Conservation (phyloP, 2,113 vertebrate species). For the Onychostruthus taczanowskii region DNA sequence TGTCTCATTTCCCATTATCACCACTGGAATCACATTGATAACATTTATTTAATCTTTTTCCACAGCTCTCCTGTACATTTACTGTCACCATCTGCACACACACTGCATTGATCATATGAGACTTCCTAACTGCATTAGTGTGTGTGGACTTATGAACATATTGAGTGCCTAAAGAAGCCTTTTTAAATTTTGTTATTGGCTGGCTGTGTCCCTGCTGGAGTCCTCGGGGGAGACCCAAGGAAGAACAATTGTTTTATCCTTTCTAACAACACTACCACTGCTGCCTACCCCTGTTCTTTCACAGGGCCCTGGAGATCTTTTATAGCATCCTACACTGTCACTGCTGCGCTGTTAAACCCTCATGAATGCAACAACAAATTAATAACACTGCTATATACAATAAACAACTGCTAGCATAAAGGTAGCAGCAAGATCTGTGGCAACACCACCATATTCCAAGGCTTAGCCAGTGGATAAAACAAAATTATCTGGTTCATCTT, state of each 20-base stretch:
- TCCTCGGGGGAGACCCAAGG: conserved; percentile 1
- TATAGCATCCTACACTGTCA: conserved; percentile 40
- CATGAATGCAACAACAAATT: conserved; percentile 38
- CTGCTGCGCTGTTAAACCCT: conserved; percentile 50
- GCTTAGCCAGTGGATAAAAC: not conserved
- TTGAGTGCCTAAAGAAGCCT: not conserved
- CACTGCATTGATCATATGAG: not conserved
- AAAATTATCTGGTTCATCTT: not conserved
- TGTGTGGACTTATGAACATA: conserved; percentile 29
- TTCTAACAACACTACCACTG: not conserved
- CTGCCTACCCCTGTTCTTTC: conserved; percentile 44
- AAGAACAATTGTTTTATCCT: conserved; percentile 40
- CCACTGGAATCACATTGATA: conserved; percentile 5
- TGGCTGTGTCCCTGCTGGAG: conserved; percentile 13
- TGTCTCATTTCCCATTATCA: conserved; percentile 59
- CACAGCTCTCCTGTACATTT: not conserved
- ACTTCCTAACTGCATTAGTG: not conserved
- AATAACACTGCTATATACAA: conserved; percentile 1
- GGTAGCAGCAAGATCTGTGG: not conserved
- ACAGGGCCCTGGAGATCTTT: conserved; percentile 47
- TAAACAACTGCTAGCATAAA: not conserved
- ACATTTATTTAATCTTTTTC: conserved; percentile 37
- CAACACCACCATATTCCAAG: not conserved
- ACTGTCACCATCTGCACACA: not conserved
- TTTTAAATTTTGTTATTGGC: conserved; percentile 1